phyloP scores from a whole-genome alignment of 1,140 invertebrate species.

The Centruroides sculpturatus region DNA sequence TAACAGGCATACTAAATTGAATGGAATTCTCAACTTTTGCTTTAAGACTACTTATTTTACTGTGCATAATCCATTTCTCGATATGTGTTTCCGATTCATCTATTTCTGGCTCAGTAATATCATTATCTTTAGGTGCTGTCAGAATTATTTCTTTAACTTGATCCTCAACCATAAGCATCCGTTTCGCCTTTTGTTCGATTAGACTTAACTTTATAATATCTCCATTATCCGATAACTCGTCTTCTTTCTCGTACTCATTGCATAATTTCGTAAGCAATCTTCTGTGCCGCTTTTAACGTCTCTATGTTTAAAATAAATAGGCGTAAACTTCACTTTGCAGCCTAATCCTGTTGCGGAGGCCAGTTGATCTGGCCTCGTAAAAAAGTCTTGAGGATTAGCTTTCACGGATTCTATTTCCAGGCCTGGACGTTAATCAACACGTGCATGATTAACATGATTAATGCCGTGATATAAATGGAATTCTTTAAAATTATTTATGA shows the following conservation, averaged over 20 bases:
- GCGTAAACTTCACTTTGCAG: too few species aligned
- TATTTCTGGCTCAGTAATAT: neutral
- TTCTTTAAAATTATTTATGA: too few species aligned
- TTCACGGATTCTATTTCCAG: too few species aligned
- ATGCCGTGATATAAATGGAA: too few species aligned
- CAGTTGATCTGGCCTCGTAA: too few species aligned
- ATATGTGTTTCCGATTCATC: neutral
- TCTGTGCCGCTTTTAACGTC: neutral
- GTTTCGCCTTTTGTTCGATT: slow-evolving; percentile 1
- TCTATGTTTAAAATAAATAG: too few species aligned
- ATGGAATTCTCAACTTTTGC: neutral
- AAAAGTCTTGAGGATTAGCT: too few species aligned
- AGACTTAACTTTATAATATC: neutral
- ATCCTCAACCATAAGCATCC: neutral
- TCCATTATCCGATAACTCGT: neutral
- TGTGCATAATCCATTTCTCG: neutral
- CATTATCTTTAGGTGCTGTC: neutral
- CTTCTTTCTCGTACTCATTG: neutral
- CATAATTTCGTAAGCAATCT: neutral
- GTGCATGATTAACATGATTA: too few species aligned
- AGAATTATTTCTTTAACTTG: neutral
- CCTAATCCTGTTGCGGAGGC: too few species aligned
- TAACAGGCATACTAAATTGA: neutral
- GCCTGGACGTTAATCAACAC: too few species aligned
- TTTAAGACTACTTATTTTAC: neutral